phyloP scores from a whole-genome alignment of 2,797 vertebrate species.

The Gastrophryne carolinensis region DNA sequence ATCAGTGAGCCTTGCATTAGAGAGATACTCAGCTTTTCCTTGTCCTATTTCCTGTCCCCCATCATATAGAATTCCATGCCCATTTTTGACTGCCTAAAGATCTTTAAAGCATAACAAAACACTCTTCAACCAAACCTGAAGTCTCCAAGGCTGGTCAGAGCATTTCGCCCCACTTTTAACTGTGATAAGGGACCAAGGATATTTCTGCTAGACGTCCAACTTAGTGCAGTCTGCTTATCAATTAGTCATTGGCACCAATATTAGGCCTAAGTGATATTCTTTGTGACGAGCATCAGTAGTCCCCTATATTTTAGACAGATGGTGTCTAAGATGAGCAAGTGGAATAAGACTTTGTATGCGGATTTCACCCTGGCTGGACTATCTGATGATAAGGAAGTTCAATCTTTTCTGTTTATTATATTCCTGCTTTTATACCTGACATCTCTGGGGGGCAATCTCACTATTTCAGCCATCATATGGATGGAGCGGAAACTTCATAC shows the following conservation, averaged over 20 bases:
- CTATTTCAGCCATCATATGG: slow-evolving; percentile 23
- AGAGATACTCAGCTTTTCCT: too few species aligned
- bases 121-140: too few species aligned
- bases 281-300: background rate
- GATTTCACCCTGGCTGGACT: slow-evolving; percentile 35
- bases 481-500: slow-evolving; percentile 21
- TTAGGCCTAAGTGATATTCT: background rate
- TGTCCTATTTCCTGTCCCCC: too few species aligned
- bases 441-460: slow-evolving; percentile 28
- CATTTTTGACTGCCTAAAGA: too few species aligned
- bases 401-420: slow-evolving; percentile 19
- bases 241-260: background rate
- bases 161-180: too few species aligned
- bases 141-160: too few species aligned
- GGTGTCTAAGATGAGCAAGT: background rate
- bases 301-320: background rate
- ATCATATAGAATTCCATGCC: too few species aligned
- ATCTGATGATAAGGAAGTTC: background rate
- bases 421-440: slow-evolving; percentile 34
- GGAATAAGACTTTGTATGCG: slow-evolving; percentile 4
- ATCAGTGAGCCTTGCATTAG: too few species aligned
- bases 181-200: too few species aligned
- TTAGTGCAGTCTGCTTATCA: too few species aligned
- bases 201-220: too few species aligned
- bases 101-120: too few species aligned